A percentile compares a stretch with the other conserved stretches of the same genome.
Conservation (phyloP, 2,113 vertebrate genomes). For the Asarcornis scutulata region DNA sequence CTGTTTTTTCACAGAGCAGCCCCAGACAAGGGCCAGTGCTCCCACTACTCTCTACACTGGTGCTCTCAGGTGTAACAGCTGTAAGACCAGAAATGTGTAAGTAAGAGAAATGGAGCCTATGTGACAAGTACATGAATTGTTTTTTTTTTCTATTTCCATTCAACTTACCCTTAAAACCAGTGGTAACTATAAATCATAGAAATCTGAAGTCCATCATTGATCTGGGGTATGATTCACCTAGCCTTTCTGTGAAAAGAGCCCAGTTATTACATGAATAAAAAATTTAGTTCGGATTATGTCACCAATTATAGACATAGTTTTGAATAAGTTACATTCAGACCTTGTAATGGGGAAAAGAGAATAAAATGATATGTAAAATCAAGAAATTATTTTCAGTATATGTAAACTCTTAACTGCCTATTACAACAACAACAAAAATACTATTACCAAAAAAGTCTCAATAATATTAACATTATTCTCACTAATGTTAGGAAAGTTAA, state of each 20-base stretch:
- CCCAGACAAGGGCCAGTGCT: not conserved
- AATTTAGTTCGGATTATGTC: not conserved
- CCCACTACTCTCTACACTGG: not conserved
- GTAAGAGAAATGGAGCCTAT: not conserved
- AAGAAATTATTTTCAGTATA: not conserved
- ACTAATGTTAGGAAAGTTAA: not conserved
- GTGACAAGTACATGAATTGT: fast-evolving
- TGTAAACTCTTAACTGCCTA: not conserved
- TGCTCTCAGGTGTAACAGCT: not conserved
- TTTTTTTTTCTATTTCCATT: not conserved
- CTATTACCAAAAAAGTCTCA: not conserved
- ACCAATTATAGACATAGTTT: not conserved
- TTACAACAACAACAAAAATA: not conserved
- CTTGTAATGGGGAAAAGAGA: not conserved
- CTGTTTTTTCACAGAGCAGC: not conserved
- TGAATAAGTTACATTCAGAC: not conserved
- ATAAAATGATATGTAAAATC: not conserved
- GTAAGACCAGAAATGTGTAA: not conserved
- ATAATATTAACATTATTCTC: not conserved
- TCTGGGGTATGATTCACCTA: not conserved
- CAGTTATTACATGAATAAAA: not conserved
- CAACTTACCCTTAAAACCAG: not conserved
- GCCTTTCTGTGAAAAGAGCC: not conserved
- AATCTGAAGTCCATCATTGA: not conserved
- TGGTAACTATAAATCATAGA: not conserved